Conservation (phyloP, 2,113 vertebrate species). For the Eurypyga helias region DNA sequence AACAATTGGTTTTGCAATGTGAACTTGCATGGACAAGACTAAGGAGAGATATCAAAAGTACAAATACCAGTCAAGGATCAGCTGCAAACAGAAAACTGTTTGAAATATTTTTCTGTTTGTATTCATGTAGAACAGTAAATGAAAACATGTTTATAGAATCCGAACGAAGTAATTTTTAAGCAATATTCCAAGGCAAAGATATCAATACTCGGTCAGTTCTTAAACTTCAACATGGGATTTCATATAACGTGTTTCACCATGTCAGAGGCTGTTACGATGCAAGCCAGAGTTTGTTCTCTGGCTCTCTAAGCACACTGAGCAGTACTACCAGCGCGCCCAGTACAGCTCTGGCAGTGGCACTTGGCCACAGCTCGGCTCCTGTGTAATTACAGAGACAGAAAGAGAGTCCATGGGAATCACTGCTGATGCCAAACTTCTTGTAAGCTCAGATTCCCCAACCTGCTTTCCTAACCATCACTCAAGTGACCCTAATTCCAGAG, state of each 20-base stretch:
- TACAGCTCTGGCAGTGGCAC: accelerated
- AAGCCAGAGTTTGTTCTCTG: not conserved
- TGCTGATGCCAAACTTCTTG: not conserved
- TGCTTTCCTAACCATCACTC: not conserved
- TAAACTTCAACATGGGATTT: not conserved
- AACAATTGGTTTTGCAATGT: not conserved
- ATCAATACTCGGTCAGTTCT: accelerated
- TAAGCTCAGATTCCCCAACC: not conserved
- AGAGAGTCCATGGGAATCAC: not conserved
- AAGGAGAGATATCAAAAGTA: not conserved
- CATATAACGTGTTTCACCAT: not conserved
- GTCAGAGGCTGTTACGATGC: not conserved
- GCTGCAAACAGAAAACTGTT: not conserved
- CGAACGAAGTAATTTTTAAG: not conserved
- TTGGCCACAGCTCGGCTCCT: not conserved
- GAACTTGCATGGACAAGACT: not conserved
- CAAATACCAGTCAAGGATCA: not conserved
- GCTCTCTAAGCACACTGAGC: not conserved
- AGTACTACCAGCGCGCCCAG: not conserved
- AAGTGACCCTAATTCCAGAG: not conserved
- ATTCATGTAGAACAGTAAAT: not conserved
- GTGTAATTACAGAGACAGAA: not conserved
- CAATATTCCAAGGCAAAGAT: not conserved
- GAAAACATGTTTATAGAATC: not conserved
- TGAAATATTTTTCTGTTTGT: not conserved